Conservation (phyloP, 2,888 invertebrate species). For the Drosophila lutescens region DNA sequence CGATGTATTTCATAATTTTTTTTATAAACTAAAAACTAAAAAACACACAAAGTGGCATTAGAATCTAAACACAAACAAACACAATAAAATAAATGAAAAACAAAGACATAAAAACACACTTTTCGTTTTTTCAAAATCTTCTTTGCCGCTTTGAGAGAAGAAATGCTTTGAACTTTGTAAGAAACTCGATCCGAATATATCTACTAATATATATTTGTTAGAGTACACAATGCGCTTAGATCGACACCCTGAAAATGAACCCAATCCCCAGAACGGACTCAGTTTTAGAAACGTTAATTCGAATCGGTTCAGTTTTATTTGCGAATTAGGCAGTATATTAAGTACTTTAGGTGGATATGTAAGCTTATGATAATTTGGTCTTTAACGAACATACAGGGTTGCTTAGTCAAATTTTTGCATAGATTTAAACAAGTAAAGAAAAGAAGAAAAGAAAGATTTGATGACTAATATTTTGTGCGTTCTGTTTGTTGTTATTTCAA, state of each 20-base stretch:
- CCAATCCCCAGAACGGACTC: constrained; percentile 6
- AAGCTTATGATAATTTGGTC: constrained; percentile 58
- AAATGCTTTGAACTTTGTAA: constrained; percentile 4
- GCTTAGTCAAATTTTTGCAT: constrained; percentile 80
- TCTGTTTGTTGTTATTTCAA: constrained; percentile 60
- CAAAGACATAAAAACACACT: neutral
- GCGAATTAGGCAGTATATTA: constrained; percentile 31
- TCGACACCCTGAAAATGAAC: neutral
- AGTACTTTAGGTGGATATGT: constrained; percentile 54
- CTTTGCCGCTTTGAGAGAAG: constrained; percentile 22
- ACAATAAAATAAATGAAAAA: constrained; percentile 27
- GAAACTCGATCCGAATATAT: constrained; percentile 7
- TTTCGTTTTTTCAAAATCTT: constrained; percentile 7
- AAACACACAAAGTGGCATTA: constrained; percentile 50
- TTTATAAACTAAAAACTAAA: constrained; percentile 22
- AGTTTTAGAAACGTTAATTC: constrained; percentile 7
- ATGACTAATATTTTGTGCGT: constrained; percentile 43
- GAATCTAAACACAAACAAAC: constrained; percentile 29
- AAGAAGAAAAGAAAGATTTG: neutral
- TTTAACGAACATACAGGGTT: constrained; percentile 75
- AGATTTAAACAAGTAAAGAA: constrained; percentile 41
- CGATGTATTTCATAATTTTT: constrained; percentile 24
- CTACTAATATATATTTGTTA: neutral
- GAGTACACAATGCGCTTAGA: neutral
- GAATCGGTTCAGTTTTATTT: constrained; percentile 21